Evolutionary conservation across 2,113 vertebrate species (phyloP).

Genomic region (Phainopepla nitens): DNA sequence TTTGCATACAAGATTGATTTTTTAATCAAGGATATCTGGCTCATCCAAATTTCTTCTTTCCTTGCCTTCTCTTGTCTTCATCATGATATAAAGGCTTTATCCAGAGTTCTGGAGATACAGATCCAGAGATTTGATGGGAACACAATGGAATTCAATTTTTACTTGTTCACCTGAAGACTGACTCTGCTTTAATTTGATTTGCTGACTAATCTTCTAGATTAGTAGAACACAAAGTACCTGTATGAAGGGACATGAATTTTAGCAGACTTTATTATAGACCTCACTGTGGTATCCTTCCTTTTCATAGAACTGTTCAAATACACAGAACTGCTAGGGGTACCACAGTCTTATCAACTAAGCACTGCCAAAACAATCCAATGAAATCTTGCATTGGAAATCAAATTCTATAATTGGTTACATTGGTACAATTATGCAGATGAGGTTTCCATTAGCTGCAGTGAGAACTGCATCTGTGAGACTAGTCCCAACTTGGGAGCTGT

Average conservation of each 20-base stretch:
- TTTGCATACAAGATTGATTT: background rate
- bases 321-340: background rate
- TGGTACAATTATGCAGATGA: background rate
- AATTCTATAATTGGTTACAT: background rate
- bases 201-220: background rate
- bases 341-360: background rate
- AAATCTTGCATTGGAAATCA: background rate
- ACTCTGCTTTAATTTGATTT: background rate
- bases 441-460: background rate
- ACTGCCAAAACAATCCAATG: background rate
- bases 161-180: background rate
- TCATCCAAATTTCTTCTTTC: background rate
- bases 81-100: background rate
- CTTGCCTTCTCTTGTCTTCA: background rate
- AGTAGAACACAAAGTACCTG: background rate
- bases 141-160: background rate
- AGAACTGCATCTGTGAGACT: background rate
- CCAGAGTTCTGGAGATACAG: background rate
- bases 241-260: background rate
- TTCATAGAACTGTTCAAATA: background rate
- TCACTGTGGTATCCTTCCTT: background rate
- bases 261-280: background rate
- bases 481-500: background rate
- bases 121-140: background rate
- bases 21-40: background rate